Percentiles rank a stretch among this genome's conserved stretches.
Conservation (phyloP, 1,140 invertebrate genomes). For the Pentalonia nigronervosa region DNA sequence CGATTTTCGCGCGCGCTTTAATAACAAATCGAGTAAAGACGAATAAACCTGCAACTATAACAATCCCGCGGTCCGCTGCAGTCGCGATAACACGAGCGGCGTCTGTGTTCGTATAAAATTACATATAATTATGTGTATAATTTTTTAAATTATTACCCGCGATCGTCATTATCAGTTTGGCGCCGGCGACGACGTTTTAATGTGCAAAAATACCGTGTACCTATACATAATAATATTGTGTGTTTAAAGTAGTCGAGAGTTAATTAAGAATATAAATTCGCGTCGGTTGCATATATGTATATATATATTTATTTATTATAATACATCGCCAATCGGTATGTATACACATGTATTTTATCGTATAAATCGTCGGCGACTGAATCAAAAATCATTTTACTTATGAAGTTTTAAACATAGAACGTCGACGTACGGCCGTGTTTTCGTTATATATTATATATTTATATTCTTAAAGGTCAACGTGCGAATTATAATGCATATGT, state of each 20-base stretch:
- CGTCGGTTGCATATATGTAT: neutral
- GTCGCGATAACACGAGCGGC: neutral
- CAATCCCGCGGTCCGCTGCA: neutral
- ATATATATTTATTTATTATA: neutral
- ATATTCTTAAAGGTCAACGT: neutral
- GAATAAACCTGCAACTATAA: neutral
- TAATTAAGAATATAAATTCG: neutral
- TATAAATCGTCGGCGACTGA: neutral
- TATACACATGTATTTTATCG: neutral
- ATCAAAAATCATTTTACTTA: no score
- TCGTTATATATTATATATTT: neutral
- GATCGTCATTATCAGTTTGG: neutral
- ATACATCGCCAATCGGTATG: neutral
- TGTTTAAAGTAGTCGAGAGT: neutral
- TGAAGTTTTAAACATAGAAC: no score
- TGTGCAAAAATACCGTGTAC: neutral
- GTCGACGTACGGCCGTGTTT: neutral
- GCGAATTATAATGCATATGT: neutral
- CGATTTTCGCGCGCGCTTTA: neutral
- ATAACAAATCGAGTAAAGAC: neutral
- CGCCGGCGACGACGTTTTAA: constrained; percentile 11
- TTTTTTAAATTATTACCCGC: neutral
- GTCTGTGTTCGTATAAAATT: neutral
- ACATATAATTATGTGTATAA: neutral
- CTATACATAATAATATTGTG: neutral